Conservation (phyloP, 1,140 invertebrate species). For the Melanaphis sacchari region DNA sequence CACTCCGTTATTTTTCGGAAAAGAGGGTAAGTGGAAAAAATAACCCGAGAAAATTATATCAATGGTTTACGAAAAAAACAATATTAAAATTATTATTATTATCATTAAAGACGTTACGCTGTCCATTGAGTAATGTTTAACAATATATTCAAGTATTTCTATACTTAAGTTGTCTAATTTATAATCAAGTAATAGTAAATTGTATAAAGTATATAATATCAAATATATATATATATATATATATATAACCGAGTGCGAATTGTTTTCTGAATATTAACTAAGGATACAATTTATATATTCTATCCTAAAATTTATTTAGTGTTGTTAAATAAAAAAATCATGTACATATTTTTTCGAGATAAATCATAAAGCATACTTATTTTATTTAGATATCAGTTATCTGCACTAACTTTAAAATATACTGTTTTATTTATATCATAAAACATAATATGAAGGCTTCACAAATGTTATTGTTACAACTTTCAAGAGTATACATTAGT, state of each 20-base stretch:
- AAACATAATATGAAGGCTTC: background rate
- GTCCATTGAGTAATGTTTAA: background rate
- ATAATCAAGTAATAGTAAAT: background rate
- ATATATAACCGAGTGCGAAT: background rate
- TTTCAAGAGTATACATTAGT: background rate
- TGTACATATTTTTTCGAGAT: background rate
- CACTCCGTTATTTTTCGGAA: background rate
- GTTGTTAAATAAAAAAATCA: background rate
- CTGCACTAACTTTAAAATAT: background rate
- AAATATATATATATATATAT: background rate
- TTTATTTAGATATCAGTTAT: background rate
- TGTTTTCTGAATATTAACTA: background rate
- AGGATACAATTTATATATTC: background rate
- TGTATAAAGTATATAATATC: background rate
- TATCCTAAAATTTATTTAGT: background rate
- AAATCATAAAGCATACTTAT: background rate
- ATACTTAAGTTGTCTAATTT: background rate
- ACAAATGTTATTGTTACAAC: background rate
- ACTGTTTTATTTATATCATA: background rate
- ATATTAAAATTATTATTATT: background rate
- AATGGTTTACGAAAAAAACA: background rate
- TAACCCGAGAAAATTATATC: background rate
- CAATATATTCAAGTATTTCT: background rate
- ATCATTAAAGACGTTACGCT: background rate
- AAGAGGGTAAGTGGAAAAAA: background rate